These are phyloP conservation scores for Melanargia galathea DNA, from an alignment of 2,888 invertebrate genomes.

Conservation along the genomic window DNA sequence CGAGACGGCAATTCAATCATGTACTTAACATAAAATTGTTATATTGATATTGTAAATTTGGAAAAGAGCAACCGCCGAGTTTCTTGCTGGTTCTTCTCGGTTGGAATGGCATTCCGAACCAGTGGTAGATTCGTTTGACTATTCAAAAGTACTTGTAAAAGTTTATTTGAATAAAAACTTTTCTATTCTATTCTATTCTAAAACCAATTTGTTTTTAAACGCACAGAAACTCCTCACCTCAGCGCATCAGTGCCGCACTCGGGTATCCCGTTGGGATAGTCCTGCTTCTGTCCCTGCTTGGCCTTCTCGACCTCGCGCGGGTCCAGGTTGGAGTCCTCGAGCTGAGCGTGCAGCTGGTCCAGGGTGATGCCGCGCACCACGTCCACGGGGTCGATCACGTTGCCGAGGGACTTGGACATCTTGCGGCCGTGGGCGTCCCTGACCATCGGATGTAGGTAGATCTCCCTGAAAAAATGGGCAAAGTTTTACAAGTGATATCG, in stretches of 20 bases:
- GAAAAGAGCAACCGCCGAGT: too few species aligned
- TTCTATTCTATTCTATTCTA: too few species aligned
- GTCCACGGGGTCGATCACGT: conserved; percentile 98
- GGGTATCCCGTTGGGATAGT: conserved; percentile 96
- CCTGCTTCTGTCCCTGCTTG: conserved; percentile 87
- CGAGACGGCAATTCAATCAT: too few species aligned
- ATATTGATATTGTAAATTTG: too few species aligned
- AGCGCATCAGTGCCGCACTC: conserved; percentile 98
- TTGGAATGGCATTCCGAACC: too few species aligned
- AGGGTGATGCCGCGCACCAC: conserved; percentile 94
- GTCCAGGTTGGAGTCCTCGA: conserved; percentile 92
- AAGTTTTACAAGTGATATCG: not conserved
- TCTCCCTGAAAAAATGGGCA: conserved; percentile 80
- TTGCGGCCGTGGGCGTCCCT: conserved; percentile 99
- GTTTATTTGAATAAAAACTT: too few species aligned
- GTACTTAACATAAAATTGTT: too few species aligned
- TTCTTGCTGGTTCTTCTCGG: too few species aligned
- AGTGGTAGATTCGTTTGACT: too few species aligned
- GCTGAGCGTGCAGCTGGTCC: conserved; percentile 88
- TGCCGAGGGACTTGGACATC: conserved; percentile 99
- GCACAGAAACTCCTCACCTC: conserved; percentile 83
- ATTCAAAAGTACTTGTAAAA: too few species aligned
- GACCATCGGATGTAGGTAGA: conserved; percentile 98
- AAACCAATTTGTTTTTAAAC: not conserved
- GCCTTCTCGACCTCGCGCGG: conserved; percentile 90